A percentile compares a stretch with the other conserved stretches of the same genome.
Evolutionary conservation across 1,140 invertebrate genomes (phyloP).

Genomic region (Aphidius gifuensis): DNA sequence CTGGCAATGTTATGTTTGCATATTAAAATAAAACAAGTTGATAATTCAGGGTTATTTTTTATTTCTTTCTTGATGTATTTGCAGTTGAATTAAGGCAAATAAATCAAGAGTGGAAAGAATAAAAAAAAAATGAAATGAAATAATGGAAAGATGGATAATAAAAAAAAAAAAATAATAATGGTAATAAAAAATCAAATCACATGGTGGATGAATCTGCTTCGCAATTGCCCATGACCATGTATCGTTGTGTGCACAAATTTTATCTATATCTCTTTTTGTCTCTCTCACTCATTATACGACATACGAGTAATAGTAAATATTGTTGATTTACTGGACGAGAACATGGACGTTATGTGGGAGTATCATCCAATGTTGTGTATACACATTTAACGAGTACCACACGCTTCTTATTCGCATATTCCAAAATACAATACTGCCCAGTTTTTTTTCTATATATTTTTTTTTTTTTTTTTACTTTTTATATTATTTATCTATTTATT

Average conservation of each 20-base stretch:
- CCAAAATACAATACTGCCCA: conserved; percentile 8
- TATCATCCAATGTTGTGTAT: neutral
- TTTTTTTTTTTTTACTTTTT: conserved; percentile 10
- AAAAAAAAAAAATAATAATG: too few relatives aligned
- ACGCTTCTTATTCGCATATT: conserved; percentile 17
- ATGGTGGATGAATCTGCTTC: conserved; percentile 4
- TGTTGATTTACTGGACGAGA: conserved; percentile 7
- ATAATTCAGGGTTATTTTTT: too few relatives aligned
- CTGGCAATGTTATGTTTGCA: too few relatives aligned
- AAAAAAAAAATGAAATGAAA: conserved; percentile 9
- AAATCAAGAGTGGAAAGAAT: neutral
- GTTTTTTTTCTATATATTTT: conserved; percentile 14
- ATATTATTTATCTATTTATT: neutral
- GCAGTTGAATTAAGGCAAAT: too few relatives aligned
- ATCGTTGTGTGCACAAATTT: too few relatives aligned
- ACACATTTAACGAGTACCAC: too few relatives aligned
- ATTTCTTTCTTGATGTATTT: too few relatives aligned
- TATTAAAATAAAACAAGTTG: too few relatives aligned
- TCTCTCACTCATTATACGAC: neutral
- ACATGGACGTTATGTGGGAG: neutral
- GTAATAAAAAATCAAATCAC: conserved; percentile 8
- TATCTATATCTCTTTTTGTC: neutral
- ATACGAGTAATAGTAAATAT: conserved; percentile 12
- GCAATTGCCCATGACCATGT: neutral
- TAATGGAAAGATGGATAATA: neutral